Evolutionary conservation across 2,797 vertebrate genomes (phyloP).

Genomic region (Chiropotes sagulatus): DNA sequence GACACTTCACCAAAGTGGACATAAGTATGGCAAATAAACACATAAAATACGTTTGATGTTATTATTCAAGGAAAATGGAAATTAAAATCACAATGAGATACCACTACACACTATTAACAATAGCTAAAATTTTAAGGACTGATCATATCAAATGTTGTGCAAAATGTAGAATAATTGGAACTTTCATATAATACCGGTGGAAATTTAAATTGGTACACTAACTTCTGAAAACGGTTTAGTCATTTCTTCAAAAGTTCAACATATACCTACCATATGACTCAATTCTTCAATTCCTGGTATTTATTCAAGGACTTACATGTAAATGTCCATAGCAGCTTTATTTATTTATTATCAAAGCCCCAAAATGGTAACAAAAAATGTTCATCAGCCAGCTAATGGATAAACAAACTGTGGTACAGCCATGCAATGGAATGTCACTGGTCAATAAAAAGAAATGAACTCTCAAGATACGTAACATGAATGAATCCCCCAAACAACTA

Average conservation of each 20-base stretch:
- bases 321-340: background rate
- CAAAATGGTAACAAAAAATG: background rate
- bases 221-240: background rate
- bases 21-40: background rate
- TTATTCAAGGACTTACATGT: background rate
- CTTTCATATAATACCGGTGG: background rate
- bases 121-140: background rate
- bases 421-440: background rate
- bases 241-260: constrained; percentile 14
- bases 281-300: background rate
- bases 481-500: background rate
- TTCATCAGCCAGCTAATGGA: background rate
- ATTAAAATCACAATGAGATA: background rate
- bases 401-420: background rate
- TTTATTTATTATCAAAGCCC: background rate
- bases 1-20: background rate
- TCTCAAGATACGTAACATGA: background rate
- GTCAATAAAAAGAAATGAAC: background rate
- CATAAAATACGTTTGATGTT: background rate
- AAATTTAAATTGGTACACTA: background rate
- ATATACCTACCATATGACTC: background rate
- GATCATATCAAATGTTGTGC: background rate
- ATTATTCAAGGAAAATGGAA: background rate
- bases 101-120: background rate
- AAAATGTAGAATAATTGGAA: background rate